Percentiles rank a stretch among this genome's conserved stretches.
Evolutionary conservation across 2,888 invertebrate genomes (phyloP).

Genomic region (Habroteleia sp.): DNA sequence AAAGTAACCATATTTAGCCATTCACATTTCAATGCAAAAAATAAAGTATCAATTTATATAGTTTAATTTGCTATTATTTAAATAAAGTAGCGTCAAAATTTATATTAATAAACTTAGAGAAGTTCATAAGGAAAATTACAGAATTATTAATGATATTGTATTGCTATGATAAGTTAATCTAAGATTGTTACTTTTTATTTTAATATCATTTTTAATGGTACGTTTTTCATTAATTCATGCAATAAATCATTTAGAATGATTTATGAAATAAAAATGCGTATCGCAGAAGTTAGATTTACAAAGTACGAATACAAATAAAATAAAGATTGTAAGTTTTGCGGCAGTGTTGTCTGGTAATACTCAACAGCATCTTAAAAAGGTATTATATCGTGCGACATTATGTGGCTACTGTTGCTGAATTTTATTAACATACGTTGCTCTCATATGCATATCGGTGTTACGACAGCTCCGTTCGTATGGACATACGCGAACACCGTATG

Average conservation of each 20-base stretch:
- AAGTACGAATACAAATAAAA: slow-evolving; percentile 39
- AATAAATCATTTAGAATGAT: slow-evolving; percentile 24
- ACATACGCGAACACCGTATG: slow-evolving; percentile 63
- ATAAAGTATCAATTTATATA: no score
- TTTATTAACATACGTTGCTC: slow-evolving; percentile 71
- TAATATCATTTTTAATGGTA: no score
- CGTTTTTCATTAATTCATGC: slow-evolving; percentile 26
- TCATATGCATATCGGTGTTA: slow-evolving; percentile 71
- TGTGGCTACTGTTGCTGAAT: slow-evolving; percentile 69
- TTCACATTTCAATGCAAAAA: slow-evolving; percentile 25
- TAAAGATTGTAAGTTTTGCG: slow-evolving; percentile 47
- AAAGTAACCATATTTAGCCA: slow-evolving; percentile 48
- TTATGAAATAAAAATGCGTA: slow-evolving; percentile 9
- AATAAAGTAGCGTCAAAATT: no score
- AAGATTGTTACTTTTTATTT: no score
- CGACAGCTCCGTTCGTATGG: slow-evolving; percentile 60
- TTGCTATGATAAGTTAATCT: no score
- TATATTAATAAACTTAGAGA: no score
- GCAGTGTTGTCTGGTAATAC: slow-evolving; percentile 56
- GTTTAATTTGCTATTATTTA: no score
- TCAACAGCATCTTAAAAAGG: slow-evolving; percentile 62
- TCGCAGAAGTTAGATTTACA: slow-evolving; percentile 23
- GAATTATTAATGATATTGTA: no score
- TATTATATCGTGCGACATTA: slow-evolving; percentile 60
- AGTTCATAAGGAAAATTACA: no score